These are phyloP conservation scores for Varanus salvator DNA, from an alignment of 2,113 vertebrate genomes.

Conservation along the genomic window DNA sequence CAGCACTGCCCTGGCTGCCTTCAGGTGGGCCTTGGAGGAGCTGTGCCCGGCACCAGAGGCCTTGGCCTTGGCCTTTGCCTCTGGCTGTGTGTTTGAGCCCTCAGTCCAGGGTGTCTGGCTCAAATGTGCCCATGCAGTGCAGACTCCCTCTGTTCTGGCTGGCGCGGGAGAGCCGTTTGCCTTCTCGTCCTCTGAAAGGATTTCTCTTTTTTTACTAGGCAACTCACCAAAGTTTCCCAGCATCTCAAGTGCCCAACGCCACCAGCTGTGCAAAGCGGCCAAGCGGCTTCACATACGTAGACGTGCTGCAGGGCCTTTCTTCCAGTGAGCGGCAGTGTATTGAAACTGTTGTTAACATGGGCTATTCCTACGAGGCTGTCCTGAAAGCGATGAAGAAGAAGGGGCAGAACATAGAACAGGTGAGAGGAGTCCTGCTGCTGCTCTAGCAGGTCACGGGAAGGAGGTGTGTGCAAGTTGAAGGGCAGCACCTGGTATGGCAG, in stretches of 20 bases:
- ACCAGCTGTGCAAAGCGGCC: slow-evolving; percentile 52
- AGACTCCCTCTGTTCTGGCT: background rate
- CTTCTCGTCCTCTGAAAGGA: background rate
- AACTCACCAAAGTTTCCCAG: slow-evolving; percentile 69
- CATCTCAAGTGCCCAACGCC: slow-evolving; percentile 80
- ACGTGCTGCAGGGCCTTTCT: slow-evolving; percentile 83
- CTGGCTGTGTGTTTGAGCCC: background rate
- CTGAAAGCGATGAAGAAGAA: slow-evolving; percentile 96
- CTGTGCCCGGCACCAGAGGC: no score
- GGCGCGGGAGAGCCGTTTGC: no score
- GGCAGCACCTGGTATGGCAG: background rate
- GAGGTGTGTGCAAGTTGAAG: background rate
- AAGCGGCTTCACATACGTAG: background rate
- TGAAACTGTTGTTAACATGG: slow-evolving; percentile 94
- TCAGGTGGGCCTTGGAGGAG: background rate
- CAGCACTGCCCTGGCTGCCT: no score
- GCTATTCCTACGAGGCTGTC: slow-evolving; percentile 91
- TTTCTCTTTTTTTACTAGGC: slow-evolving; percentile 58
- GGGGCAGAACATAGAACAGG: slow-evolving; percentile 96
- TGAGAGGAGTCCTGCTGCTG: slow-evolving; percentile 48
- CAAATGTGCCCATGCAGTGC: background rate
- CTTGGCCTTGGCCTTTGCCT: background rate
- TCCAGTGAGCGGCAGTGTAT: slow-evolving; percentile 89
- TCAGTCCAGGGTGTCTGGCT: background rate
- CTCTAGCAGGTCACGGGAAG: accelerated